A percentile compares a stretch with the other conserved stretches of the same genome.
These are phyloP conservation scores for Lepilemur septentrionalis DNA, from an alignment of 2,797 vertebrate species.

Conservation along the genomic window DNA sequence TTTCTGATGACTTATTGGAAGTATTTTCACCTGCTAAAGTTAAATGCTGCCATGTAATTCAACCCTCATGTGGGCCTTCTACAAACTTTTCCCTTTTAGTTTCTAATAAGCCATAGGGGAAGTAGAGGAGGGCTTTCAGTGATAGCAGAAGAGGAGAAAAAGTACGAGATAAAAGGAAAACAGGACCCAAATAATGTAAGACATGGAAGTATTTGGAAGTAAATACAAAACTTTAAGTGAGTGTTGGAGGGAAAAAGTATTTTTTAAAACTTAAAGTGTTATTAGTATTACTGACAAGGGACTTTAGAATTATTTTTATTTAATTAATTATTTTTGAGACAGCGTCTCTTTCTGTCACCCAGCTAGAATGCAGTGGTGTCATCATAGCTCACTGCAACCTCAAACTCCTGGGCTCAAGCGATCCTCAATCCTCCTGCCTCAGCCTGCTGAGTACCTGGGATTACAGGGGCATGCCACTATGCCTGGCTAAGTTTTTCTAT, in stretches of 20 bases:
- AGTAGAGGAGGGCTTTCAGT: background rate
- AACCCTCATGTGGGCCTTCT: background rate
- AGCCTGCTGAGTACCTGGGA: too few relatives aligned
- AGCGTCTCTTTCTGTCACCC: background rate
- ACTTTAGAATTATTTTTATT: constrained; percentile 16
- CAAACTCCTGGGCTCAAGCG: too few relatives aligned
- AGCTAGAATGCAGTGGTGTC: background rate
- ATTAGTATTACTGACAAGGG: background rate
- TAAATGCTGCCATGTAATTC: constrained; percentile 26
- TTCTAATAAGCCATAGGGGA: background rate
- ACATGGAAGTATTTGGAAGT: background rate
- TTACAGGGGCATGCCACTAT: too few relatives aligned
- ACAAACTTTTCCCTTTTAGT: constrained; percentile 26
- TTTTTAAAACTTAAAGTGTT: background rate
- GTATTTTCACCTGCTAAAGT: constrained; percentile 18
- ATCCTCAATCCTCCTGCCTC: too few relatives aligned
- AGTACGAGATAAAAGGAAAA: constrained; percentile 38
- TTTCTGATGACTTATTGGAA: background rate
- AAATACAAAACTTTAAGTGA: background rate
- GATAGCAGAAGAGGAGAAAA: background rate
- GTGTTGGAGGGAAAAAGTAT: constrained; percentile 11
- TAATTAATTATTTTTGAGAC: background rate
- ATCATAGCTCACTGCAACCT: background rate
- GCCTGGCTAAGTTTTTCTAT: too few relatives aligned
- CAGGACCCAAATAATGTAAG: constrained; percentile 1